These are phyloP conservation scores for Stercorarius parasiticus DNA, from an alignment of 2,113 vertebrate genomes.

Conservation along the genomic window DNA sequence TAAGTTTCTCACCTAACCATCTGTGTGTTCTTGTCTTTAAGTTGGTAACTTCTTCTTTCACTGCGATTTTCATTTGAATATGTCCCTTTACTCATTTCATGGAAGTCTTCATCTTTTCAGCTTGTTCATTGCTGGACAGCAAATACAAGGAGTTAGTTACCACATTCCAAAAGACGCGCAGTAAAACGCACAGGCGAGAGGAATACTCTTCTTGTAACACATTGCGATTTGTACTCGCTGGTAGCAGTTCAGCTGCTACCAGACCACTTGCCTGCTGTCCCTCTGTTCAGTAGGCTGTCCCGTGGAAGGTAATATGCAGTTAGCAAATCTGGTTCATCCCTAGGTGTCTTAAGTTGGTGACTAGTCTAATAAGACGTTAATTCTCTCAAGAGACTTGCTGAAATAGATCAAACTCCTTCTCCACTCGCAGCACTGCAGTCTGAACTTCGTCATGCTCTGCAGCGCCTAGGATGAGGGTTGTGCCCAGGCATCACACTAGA, in stretches of 20 bases:
- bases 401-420: neutral
- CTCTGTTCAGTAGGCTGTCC: neutral
- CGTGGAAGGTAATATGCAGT: neutral
- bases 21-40: neutral
- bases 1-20: slow-evolving; percentile 13
- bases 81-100: neutral
- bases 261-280: neutral
- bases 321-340: neutral
- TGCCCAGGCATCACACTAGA: slow-evolving; percentile 18
- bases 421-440: neutral
- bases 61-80: neutral
- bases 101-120: slow-evolving; percentile 2
- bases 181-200: neutral
- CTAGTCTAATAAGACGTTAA: neutral
- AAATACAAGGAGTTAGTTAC: slow-evolving; percentile 9
- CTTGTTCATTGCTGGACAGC: slow-evolving; percentile 4
- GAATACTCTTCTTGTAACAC: neutral
- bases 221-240: neutral
- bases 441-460: neutral
- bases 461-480: slow-evolving; percentile 35
- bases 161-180: neutral
- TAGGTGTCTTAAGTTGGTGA: neutral
- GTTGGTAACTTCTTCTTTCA: neutral
- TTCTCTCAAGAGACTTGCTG: neutral
- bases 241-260: slow-evolving; percentile 12